Evolutionary conservation across 1,140 invertebrate species (phyloP).

Genomic region (Platorchestia sp.): DNA sequence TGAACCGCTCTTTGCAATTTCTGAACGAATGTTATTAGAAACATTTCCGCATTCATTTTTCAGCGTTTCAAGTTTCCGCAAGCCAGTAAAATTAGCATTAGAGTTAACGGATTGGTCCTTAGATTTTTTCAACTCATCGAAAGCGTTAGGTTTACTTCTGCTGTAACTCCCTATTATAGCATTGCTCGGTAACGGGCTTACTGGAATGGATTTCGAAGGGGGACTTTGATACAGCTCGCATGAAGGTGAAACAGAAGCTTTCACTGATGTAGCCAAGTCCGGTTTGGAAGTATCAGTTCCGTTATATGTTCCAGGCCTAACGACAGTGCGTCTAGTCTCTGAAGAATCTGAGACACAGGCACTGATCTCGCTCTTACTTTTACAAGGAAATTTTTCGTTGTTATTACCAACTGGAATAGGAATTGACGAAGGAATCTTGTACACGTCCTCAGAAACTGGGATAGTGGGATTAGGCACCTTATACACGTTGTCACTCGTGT

Average conservation of each 20-base stretch:
- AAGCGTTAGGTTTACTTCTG: neutral
- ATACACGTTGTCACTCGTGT: neutral
- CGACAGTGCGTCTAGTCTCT: neutral
- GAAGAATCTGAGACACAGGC: neutral
- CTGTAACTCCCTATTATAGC: neutral
- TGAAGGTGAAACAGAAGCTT: neutral
- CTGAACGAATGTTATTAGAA: neutral
- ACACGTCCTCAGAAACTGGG: constrained; percentile 7
- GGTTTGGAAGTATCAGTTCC: neutral
- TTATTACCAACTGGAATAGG: constrained; percentile 35
- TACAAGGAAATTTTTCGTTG: neutral
- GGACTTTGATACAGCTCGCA: constrained; percentile 14
- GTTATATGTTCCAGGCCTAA: neutral
- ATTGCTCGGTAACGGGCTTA: neutral
- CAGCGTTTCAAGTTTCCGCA: neutral
- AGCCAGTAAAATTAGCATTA: neutral
- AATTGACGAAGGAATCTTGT: neutral
- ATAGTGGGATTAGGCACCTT: constrained; percentile 9
- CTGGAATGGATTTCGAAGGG: neutral
- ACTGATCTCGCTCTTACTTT: neutral
- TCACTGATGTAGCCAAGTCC: neutral
- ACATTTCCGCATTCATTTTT: neutral
- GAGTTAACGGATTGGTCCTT: neutral
- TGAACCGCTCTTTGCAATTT: neutral
- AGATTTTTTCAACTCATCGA: neutral